These are phyloP conservation scores for Odontophorus gujanensis DNA, from an alignment of 2,113 vertebrate species.

Conservation along the genomic window DNA sequence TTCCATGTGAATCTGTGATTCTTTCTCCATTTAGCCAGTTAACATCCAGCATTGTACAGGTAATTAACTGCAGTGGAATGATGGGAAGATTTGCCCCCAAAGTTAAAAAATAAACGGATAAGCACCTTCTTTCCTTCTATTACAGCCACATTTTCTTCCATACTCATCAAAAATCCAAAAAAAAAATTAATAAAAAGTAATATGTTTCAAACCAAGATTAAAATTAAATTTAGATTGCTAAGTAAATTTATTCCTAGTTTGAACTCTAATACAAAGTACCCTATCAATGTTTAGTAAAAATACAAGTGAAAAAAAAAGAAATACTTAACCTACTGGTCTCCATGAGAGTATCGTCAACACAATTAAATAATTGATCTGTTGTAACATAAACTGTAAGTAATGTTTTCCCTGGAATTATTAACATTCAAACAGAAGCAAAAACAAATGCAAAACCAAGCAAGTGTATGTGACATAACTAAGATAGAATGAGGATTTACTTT, in stretches of 20 bases:
- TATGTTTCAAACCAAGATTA: neutral
- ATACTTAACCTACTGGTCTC: neutral
- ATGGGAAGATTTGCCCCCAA: neutral
- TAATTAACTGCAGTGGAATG: neutral
- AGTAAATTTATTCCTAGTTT: neutral
- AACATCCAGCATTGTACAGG: neutral
- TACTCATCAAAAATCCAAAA: neutral
- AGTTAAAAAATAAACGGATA: neutral
- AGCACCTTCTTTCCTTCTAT: fast-evolving
- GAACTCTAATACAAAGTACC: neutral
- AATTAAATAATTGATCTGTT: conserved; percentile 23
- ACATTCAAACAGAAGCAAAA: conserved; percentile 6
- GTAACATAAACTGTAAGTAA: neutral
- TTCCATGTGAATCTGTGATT: neutral
- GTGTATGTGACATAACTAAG: neutral
- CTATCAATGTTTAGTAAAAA: neutral
- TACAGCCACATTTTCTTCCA: neutral
- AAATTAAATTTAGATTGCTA: neutral
- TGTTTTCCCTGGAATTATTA: conserved; percentile 10
- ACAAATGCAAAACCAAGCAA: neutral
- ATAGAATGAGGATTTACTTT: neutral
- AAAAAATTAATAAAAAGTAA: neutral
- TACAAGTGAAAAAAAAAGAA: neutral
- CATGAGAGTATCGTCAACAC: neutral
- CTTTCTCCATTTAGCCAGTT: neutral